Conservation (phyloP, 2,888 invertebrate genomes). For the Dastarcus helophoroides region DNA sequence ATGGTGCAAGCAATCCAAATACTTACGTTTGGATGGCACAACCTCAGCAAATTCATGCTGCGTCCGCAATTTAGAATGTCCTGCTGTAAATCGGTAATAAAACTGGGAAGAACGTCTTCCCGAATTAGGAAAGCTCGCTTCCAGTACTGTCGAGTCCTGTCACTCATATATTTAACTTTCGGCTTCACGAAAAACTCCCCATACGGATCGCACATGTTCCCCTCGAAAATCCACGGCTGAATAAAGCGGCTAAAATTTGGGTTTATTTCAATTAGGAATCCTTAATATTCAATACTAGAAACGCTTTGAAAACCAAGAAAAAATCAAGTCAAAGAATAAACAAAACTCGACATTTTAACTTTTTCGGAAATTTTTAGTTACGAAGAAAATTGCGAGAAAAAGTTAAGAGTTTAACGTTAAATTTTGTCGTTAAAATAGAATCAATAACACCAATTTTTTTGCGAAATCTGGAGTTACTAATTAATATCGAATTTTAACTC, state of each 20-base stretch:
- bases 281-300: no score
- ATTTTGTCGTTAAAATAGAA: no score
- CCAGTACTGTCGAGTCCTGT: slow-evolving; percentile 55
- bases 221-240: slow-evolving; percentile 77
- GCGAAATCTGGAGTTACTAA: no score
- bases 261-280: slow-evolving; percentile 1
- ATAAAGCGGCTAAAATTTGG: slow-evolving; percentile 45
- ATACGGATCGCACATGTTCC: slow-evolving; percentile 65
- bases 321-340: no score
- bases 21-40: slow-evolving; percentile 58
- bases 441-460: no score
- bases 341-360: no score
- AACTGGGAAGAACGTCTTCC: slow-evolving; percentile 51
- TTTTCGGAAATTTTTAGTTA: no score
- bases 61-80: slow-evolving; percentile 65
- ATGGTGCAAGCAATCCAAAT: no score
- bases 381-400: no score
- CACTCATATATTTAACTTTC: slow-evolving; percentile 52
- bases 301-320: no score
- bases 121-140: slow-evolving; percentile 49
- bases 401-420: no score
- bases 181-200: slow-evolving; percentile 77
- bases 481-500: no score
- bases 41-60: slow-evolving; percentile 56
- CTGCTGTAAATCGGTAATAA: slow-evolving; percentile 49